These are phyloP conservation scores for Dissostichus mawsoni DNA, from an alignment of 2,113 vertebrate genomes.

Conservation along the genomic window DNA sequence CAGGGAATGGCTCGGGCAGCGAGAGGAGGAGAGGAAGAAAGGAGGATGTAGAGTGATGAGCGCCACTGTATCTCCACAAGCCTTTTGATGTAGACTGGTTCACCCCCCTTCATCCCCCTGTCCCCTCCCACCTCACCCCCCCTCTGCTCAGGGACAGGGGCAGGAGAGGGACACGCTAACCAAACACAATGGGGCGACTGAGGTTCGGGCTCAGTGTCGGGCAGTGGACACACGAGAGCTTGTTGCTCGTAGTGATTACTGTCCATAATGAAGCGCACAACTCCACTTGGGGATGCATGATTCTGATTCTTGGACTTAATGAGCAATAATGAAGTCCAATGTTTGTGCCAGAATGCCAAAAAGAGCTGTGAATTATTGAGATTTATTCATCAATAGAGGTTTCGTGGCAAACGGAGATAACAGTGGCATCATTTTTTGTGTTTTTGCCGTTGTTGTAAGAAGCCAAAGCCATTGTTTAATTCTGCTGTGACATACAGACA, in stretches of 20 bases:
- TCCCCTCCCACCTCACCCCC: constrained; percentile 46
- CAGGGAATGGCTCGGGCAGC: constrained; percentile 72
- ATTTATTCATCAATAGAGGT: constrained; percentile 38
- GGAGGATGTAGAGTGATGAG: constrained; percentile 80
- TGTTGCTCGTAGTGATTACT: constrained; percentile 30
- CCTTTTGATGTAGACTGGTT: constrained; percentile 79
- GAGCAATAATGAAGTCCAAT: constrained; percentile 31
- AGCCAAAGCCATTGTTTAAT: constrained; percentile 43
- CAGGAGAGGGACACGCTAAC: constrained; percentile 56
- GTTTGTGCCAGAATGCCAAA: constrained; percentile 8
- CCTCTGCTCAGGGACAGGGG: constrained; percentile 62
- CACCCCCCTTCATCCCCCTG: constrained; percentile 16
- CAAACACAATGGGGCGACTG: constrained; percentile 67
- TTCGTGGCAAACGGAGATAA: constrained; percentile 40
- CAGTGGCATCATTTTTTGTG: constrained; percentile 19
- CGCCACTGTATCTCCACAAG: constrained; percentile 77
- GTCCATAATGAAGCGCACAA: constrained; percentile 7
- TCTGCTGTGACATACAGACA: constrained; percentile 31
- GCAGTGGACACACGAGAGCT: constrained; percentile 18
- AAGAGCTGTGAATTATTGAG: constrained; percentile 36
- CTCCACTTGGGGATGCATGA: constrained; percentile 12
- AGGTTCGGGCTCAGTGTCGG: constrained; percentile 33
- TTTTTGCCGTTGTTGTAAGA: constrained; percentile 31
- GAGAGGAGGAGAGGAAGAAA: constrained; percentile 78
- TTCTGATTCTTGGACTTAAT: constrained; percentile 31